phyloP scores from a whole-genome alignment of 2,113 vertebrate genomes.

The Chunga burmeisteri region DNA sequence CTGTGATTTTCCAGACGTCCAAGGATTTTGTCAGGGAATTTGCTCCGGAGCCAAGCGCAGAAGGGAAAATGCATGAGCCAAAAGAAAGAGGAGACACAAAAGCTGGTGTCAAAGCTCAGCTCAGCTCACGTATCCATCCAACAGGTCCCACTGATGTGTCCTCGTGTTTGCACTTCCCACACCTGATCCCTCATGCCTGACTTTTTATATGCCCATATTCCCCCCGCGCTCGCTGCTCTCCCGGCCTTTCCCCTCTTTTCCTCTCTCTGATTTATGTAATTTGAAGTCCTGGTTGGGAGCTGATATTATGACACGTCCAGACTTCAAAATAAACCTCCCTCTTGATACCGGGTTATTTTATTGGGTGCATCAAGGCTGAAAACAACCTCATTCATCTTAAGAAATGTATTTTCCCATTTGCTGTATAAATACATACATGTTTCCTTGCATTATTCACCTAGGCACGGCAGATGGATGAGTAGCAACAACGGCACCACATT shows the following conservation, averaged over 20 bases:
- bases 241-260: slow-evolving; percentile 57
- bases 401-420: slow-evolving; percentile 71
- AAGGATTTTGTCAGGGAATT: background rate
- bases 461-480: slow-evolving; percentile 59
- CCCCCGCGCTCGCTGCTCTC: background rate
- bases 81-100: background rate
- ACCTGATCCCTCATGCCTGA: background rate
- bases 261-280: slow-evolving; percentile 57
- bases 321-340: slow-evolving; percentile 75
- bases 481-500: slow-evolving; percentile 42
- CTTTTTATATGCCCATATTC: background rate
- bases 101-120: background rate
- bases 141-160: background rate
- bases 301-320: slow-evolving; percentile 64
- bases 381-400: slow-evolving; percentile 73
- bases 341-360: slow-evolving; percentile 71
- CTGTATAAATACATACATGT: slow-evolving; percentile 72
- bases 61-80: background rate
- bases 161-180: background rate
- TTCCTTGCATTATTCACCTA: slow-evolving; percentile 68
- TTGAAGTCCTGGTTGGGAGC: slow-evolving; percentile 64
- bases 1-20: accelerated
- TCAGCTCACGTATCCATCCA: background rate
- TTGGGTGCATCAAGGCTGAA: slow-evolving; percentile 67
- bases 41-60: accelerated